Conservation (phyloP, 1,140 invertebrate genomes). For the Dreissena rostriformis region DNA sequence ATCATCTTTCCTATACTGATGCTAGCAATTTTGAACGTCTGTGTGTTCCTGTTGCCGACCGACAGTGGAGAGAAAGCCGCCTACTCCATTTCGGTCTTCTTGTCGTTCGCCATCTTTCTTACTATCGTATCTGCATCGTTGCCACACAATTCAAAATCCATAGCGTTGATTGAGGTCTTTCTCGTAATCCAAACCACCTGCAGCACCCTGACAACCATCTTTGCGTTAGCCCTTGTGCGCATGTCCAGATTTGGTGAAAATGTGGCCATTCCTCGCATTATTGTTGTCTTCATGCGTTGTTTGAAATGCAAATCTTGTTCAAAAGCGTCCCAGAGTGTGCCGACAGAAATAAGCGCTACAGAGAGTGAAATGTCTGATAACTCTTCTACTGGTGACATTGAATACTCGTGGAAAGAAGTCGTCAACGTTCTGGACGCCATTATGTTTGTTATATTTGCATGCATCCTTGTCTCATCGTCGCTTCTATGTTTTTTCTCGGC, state of each 20-base stretch:
- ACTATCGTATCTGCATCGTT: constrained; percentile 84
- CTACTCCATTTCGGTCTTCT: constrained; percentile 83
- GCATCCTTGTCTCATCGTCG: too few species aligned
- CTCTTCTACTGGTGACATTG: too few species aligned
- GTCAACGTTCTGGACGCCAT: too few species aligned
- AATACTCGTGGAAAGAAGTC: too few species aligned
- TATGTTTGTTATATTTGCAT: too few species aligned
- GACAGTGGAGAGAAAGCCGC: constrained; percentile 84
- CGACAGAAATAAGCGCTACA: too few species aligned
- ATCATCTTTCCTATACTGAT: constrained; percentile 84
- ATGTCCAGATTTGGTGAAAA: background rate
- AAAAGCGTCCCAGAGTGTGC: too few species aligned
- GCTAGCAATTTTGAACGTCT: constrained; percentile 83
- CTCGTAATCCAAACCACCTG: background rate
- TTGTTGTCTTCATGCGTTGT: too few species aligned
- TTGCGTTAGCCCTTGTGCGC: background rate
- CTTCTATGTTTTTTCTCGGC: too few species aligned
- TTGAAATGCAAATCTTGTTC: too few species aligned
- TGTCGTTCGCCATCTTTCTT: constrained; percentile 85
- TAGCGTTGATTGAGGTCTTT: background rate
- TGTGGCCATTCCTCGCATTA: too few species aligned
- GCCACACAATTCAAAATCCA: constrained; percentile 69
- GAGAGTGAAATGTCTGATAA: too few species aligned
- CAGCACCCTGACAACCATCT: background rate
- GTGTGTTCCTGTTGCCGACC: constrained; percentile 84